phyloP scores from a whole-genome alignment of 2,888 invertebrate species.

The Chaetogeoica ovagalla region DNA sequence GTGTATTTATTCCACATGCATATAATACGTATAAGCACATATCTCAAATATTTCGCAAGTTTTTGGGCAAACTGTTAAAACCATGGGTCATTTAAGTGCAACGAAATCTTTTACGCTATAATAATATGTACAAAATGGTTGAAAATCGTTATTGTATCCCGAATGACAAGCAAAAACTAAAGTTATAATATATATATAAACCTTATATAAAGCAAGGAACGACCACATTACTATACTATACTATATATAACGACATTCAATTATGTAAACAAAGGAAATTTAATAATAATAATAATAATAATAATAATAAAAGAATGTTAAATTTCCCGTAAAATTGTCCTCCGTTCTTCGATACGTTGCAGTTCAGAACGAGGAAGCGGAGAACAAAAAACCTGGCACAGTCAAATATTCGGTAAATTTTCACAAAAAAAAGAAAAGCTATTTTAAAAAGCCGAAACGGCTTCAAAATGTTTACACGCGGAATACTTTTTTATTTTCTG shows the following conservation, averaged over 20 bases:
- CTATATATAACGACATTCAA: background rate
- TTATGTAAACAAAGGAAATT: background rate
- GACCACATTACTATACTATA: background rate
- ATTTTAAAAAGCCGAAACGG: too few species aligned
- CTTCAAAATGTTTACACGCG: too few species aligned
- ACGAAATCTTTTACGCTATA: slow-evolving; percentile 11
- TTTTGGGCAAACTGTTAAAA: background rate
- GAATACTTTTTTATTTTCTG: too few species aligned
- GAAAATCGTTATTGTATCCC: background rate
- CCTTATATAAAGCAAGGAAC: too few species aligned
- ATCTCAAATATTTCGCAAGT: slow-evolving; percentile 15
- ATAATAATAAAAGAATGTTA: too few species aligned
- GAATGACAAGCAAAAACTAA: background rate
- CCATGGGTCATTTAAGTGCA: slow-evolving; percentile 1
- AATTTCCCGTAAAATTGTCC: too few species aligned
- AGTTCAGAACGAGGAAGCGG: too few species aligned
- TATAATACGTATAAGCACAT: background rate
- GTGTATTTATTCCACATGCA: background rate
- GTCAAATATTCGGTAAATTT: too few species aligned
- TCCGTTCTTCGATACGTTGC: too few species aligned
- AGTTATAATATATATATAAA: background rate
- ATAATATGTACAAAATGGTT: background rate
- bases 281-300: too few species aligned
- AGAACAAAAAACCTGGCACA: too few species aligned
- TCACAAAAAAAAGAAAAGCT: too few species aligned